A percentile compares a stretch with the other conserved stretches of the same genome.
These are phyloP conservation scores for Ciconia maguari DNA, from an alignment of 2,113 vertebrate genomes.

Conservation along the genomic window DNA sequence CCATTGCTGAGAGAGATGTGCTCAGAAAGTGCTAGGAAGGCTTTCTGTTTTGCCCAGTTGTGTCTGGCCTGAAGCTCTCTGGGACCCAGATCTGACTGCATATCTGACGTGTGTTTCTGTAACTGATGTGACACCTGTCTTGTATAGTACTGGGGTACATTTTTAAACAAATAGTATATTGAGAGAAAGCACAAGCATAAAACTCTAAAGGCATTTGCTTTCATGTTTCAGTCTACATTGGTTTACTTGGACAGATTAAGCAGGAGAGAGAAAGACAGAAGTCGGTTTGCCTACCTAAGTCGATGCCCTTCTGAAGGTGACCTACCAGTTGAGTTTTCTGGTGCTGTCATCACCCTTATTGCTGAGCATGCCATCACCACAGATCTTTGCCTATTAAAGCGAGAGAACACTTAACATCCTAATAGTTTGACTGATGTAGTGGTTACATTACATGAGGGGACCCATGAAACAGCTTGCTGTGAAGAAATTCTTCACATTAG, in stretches of 20 bases:
- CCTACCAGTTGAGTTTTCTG: not conserved
- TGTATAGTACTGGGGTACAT: not conserved
- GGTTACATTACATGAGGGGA: not conserved
- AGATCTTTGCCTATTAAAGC: not conserved
- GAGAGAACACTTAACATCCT: not conserved
- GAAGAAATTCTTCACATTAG: not conserved
- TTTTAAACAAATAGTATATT: not conserved
- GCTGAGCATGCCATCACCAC: not conserved
- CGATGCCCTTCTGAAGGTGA: not conserved
- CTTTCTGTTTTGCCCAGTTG: not conserved
- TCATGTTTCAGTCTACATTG: not conserved
- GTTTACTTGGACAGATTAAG: not conserved
- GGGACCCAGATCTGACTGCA: not conserved
- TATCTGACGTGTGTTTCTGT: not conserved
- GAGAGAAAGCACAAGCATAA: not conserved
- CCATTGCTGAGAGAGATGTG: not conserved
- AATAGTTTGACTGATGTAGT: not conserved
- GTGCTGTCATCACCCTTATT: not conserved
- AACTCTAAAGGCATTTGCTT: not conserved
- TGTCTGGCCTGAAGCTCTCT: not conserved
- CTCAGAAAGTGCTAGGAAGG: not conserved
- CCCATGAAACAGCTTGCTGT: not conserved
- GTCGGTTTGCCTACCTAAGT: not conserved
- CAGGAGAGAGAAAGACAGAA: not conserved
- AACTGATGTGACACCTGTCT: conserved; percentile 36